Conservation (phyloP, 2,113 vertebrate species). For the Crotophaga sulcirostris region DNA sequence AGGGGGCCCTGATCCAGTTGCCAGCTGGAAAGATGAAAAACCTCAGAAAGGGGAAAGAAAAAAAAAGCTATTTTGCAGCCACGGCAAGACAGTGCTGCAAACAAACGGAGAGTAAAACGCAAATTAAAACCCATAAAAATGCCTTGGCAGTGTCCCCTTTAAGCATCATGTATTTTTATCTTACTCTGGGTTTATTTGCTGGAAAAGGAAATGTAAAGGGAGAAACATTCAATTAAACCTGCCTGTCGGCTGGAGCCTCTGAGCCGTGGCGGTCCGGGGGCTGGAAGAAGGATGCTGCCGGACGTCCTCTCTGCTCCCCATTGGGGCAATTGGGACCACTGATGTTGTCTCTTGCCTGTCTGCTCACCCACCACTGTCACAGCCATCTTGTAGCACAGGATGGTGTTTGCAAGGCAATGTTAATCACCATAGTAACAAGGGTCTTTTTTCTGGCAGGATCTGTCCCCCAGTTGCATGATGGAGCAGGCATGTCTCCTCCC, state of each 20-base stretch:
- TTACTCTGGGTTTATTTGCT: constrained; percentile 30
- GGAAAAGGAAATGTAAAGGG: constrained; percentile 44
- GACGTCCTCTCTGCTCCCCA: background rate
- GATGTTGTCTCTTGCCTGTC: background rate
- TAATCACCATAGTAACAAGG: background rate
- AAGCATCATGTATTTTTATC: constrained; percentile 64
- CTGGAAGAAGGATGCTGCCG: background rate
- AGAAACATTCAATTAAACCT: constrained; percentile 52
- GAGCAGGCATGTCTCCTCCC: accelerated
- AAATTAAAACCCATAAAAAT: constrained; percentile 40
- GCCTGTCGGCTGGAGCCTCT: background rate
- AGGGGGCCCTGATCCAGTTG: background rate
- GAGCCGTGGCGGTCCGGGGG: accelerated
- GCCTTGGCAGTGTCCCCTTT: constrained; percentile 44
- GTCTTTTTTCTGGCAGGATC: background rate
- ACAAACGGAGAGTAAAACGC: background rate
- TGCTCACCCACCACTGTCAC: accelerated
- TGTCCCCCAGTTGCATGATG: background rate
- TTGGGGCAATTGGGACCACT: background rate
- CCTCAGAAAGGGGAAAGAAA: background rate
- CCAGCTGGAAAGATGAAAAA: background rate
- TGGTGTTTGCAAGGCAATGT: background rate
- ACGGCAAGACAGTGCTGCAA: background rate
- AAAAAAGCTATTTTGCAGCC: background rate
- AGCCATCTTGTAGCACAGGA: background rate